phyloP scores from a whole-genome alignment of 2,113 vertebrate genomes.

The Anthoscopus minutus region DNA sequence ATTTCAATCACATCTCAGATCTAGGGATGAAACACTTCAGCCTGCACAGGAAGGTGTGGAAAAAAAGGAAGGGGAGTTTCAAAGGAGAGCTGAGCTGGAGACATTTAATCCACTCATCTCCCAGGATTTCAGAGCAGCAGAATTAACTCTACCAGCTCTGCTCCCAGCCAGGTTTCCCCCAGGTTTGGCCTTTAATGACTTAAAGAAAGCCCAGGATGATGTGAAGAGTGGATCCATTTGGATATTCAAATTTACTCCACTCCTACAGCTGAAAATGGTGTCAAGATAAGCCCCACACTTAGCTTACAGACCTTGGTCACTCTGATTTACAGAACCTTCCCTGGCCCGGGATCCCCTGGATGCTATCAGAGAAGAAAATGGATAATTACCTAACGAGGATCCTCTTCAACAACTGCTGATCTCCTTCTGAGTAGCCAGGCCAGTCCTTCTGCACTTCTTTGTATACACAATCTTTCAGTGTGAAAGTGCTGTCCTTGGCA shows the following conservation, averaged over 20 bases:
- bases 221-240: neutral
- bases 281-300: neutral
- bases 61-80: neutral
- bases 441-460: conserved; percentile 94
- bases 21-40: neutral
- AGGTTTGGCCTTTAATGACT: neutral
- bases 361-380: neutral
- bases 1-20: no score
- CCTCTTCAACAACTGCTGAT: conserved; percentile 91
- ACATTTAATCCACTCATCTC: neutral
- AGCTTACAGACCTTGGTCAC: neutral
- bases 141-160: neutral
- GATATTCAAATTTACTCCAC: neutral
- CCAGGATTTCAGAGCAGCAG: neutral
- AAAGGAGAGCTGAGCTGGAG: neutral
- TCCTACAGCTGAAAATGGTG: neutral
- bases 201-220: neutral
- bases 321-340: neutral
- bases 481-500: conserved; percentile 88
- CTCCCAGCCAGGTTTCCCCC: neutral
- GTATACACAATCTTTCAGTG: conserved; percentile 87
- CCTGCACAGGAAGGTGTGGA: neutral
- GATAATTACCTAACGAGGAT: conserved; percentile 82
- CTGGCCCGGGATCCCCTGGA: neutral
- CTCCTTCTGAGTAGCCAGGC: conserved; percentile 94